Evolutionary conservation across 2,113 vertebrate species (phyloP).

Genomic region (Varanus salvator): DNA sequence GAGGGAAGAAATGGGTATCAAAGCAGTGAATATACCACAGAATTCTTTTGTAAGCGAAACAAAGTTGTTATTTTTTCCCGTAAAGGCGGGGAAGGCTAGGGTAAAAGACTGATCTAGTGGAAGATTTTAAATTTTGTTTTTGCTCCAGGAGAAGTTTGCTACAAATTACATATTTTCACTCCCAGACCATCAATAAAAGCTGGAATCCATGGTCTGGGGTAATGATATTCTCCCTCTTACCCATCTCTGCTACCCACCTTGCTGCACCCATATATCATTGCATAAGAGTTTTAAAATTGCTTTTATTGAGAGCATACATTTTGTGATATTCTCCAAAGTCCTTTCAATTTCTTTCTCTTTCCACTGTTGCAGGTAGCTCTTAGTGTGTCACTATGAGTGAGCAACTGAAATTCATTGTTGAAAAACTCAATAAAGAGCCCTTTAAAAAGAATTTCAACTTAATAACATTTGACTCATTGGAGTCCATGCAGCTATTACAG

Average conservation of each 20-base stretch:
- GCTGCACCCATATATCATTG: too few relatives aligned
- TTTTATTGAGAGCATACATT: not conserved
- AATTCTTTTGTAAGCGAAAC: not conserved
- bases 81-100: too few relatives aligned
- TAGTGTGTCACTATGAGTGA: constrained; percentile 86
- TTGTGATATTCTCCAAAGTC: not conserved
- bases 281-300: not conserved
- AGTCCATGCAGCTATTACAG: constrained; percentile 92
- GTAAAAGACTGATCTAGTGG: not conserved
- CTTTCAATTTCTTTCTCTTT: not conserved
- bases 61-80: not conserved
- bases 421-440: constrained; percentile 93
- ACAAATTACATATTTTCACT: not conserved
- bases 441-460: constrained; percentile 95
- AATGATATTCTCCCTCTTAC: not conserved
- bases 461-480: constrained; percentile 95
- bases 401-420: constrained; percentile 94
- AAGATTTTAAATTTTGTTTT: not conserved
- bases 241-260: too few relatives aligned
- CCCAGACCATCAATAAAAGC: not conserved
- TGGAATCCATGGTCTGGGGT: not conserved
- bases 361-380: constrained; percentile 20
- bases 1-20: not conserved
- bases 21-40: not conserved
- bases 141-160: not conserved